Evolutionary conservation across 2,888 invertebrate genomes (phyloP), one percentile per base, ranked within the genome.

Genomic region (Brachyptera putata): DNA sequence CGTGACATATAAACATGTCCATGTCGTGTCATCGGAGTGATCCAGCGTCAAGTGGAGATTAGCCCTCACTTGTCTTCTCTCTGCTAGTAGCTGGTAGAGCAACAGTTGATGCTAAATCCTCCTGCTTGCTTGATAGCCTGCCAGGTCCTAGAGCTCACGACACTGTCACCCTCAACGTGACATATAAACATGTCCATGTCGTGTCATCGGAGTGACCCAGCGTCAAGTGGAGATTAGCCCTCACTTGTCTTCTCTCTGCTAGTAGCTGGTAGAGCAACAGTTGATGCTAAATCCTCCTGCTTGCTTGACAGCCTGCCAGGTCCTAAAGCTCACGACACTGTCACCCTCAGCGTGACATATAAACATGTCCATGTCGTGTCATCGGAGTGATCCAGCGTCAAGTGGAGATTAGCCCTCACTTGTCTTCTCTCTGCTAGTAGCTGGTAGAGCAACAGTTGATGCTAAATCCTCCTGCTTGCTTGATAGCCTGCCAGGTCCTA

Each of bases 281-380:
- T n/a, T n/a, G n/a, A n/a, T n/a, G n/a, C n/a, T n/a, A n/a, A n/a
- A 41, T 41, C 41, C 41, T 41, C 41, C 41, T 41, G 18, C 18
- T 41, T 21, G 16, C 41, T 18, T 4, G 4, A 30, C 30, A 30
- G 34, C 34, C 5, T 9, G 11, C 34, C 34, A 11, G 34, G 34
- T 30, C 11, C 34, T 11, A 30, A 7, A 5, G 11, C 5, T 5
- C 5, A 30, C 11, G 34, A 30, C 7, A 30, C 34, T 30, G 30
- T 30, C 7, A 5, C 34, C 11, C n/a, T n/a, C n/a, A n/a, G n/a
- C n/a, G n/a, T n/a, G n/a, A n/a, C n/a, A 11, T 30, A 11, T 30
- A 30, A 30, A 30, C 34, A 30, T 30, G 34, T n/a, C n/a, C n/a
- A n/a, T n/a, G n/a, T n/a, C n/a, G n/a, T n/a, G n/a, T n/a, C n/a